phyloP scores from a whole-genome alignment of 2,888 invertebrate genomes.

The Imbricaverruca yamaguchii region DNA sequence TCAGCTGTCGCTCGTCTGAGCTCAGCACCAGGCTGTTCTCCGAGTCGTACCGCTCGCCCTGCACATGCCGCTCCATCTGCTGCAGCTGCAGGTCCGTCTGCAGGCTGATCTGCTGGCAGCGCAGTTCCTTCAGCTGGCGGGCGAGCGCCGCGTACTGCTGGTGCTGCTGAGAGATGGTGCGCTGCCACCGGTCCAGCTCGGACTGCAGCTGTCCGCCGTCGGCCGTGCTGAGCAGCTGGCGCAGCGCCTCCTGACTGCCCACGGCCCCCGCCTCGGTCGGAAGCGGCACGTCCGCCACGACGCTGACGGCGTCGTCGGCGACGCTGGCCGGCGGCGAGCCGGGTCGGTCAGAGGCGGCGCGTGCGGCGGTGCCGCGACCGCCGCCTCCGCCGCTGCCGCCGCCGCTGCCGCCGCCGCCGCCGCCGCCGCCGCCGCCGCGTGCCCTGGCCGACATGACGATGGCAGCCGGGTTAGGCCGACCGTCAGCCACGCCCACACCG shows the following conservation, averaged over 20 bases:
- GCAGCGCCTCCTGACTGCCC: constrained; percentile 17
- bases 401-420: neutral
- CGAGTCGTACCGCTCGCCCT: constrained; percentile 3
- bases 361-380: too few relatives aligned
- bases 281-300: neutral
- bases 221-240: neutral
- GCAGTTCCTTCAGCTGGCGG: neutral
- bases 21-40: neutral
- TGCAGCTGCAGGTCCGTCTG: constrained; percentile 1
- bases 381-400: neutral
- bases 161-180: neutral
- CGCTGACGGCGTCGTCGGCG: neutral
- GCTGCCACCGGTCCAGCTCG: neutral
- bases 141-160: neutral
- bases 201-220: constrained; percentile 1
- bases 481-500: constrained; percentile 10
- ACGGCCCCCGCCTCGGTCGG: neutral
- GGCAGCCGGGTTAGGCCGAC: constrained; percentile 1
- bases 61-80: constrained; percentile 7
- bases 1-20: neutral
- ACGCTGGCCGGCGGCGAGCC: neutral
- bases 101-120: constrained; percentile 12
- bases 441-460: neutral
- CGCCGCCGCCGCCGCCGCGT: neutral
- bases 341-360: neutral